A percentile compares a stretch with the other conserved stretches of the same genome.
Evolutionary conservation across 1,140 invertebrate species (phyloP).

Genomic region (Pinna nobilis): DNA sequence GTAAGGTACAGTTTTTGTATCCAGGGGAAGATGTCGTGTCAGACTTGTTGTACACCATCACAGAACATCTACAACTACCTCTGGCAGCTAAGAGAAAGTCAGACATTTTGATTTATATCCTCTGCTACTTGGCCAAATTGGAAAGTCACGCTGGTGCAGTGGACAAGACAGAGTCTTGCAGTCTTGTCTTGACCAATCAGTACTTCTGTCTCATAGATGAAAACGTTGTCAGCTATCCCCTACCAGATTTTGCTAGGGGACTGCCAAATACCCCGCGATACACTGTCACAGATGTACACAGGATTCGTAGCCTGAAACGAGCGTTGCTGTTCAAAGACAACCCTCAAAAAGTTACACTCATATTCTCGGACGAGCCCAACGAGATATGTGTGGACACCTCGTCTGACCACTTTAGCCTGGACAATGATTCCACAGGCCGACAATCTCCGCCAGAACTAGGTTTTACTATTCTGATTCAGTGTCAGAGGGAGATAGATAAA

Average conservation of each 20-base stretch:
- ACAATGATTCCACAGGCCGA: conserved; percentile 41
- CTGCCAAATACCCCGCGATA: conserved; percentile 65
- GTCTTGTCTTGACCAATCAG: conserved; percentile 66
- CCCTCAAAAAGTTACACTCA: conserved; percentile 54
- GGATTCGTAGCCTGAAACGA: conserved; percentile 64
- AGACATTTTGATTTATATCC: conserved; percentile 60
- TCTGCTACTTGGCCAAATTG: conserved; percentile 53
- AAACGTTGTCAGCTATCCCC: conserved; percentile 70
- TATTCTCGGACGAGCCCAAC: conserved; percentile 69
- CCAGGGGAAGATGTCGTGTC: conserved; percentile 68
- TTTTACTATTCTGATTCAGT: conserved; percentile 61
- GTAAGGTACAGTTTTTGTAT: conserved; percentile 69
- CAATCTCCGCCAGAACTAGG: conserved; percentile 57
- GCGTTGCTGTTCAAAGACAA: conserved; percentile 50
- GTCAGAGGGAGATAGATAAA: conserved; percentile 61
- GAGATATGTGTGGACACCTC: conserved; percentile 66
- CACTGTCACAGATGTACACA: conserved; percentile 59
- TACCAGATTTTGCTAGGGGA: conserved; percentile 70
- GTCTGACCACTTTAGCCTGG: conserved; percentile 63
- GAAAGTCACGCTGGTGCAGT: conserved; percentile 30
- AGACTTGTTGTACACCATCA: conserved; percentile 67
- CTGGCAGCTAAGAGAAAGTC: conserved; percentile 32
- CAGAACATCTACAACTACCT: conserved; percentile 45
- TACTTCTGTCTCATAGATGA: conserved; percentile 65
- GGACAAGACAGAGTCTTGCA: conserved; percentile 49